A percentile compares a stretch with the other conserved stretches of the same genome.
phyloP scores from a whole-genome alignment of 2,888 invertebrate genomes.

The Zygothrica quintamaculata region DNA sequence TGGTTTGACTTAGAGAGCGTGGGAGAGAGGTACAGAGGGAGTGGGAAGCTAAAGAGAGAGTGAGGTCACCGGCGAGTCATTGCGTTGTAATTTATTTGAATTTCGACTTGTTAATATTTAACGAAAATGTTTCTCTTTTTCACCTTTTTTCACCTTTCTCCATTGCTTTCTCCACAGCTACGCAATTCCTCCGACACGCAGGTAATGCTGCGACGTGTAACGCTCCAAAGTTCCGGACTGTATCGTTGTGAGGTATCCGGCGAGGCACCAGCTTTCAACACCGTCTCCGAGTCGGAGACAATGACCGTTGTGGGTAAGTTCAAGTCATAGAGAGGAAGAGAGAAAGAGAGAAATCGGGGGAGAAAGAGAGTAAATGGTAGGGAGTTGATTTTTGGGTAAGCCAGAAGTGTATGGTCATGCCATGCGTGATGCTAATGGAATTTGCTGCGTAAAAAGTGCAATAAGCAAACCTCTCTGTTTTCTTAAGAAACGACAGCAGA shows the following conservation, averaged over 20 bases:
- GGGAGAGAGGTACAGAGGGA: neutral
- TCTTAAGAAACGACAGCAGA: too few relatives aligned
- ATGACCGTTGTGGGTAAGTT: constrained; percentile 91
- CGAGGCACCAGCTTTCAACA: constrained; percentile 91
- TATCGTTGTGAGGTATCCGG: constrained; percentile 92
- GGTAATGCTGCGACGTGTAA: constrained; percentile 88
- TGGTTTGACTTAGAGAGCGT: constrained; percentile 3
- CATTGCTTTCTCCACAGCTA: constrained; percentile 84
- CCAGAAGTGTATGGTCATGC: too few relatives aligned
- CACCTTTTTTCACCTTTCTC: constrained; percentile 3
- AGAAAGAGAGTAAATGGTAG: too few relatives aligned
- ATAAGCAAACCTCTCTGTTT: neutral
- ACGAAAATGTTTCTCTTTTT: constrained; percentile 18
- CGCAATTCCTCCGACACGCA: constrained; percentile 88
- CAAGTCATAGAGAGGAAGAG: too few relatives aligned
- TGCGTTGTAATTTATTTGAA: constrained; percentile 62
- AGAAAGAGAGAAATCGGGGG: too few relatives aligned
- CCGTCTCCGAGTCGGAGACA: constrained; percentile 90
- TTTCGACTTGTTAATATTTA: constrained; percentile 53
- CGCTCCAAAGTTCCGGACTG: constrained; percentile 89
- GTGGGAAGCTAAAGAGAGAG: too few relatives aligned
- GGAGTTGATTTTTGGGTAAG: too few relatives aligned
- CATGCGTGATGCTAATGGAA: constrained; percentile 8
- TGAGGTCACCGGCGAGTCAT: constrained; percentile 61
- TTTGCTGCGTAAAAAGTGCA: constrained; percentile 20